Evolutionary conservation across 2,797 vertebrate genomes (phyloP), one percentile per base, ranked within the genome.

Genomic region (Epinephelus coioides): DNA sequence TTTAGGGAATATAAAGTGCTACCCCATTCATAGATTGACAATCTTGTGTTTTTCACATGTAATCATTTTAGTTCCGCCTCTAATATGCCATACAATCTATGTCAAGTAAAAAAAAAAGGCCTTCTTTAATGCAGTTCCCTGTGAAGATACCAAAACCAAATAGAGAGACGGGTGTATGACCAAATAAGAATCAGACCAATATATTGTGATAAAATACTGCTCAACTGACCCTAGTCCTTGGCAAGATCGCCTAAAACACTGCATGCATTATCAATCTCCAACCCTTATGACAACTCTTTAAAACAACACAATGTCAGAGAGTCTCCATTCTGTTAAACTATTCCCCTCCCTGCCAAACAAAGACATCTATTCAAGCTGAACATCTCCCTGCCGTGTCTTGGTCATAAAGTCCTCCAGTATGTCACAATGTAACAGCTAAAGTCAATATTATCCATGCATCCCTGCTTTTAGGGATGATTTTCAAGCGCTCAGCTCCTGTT

Each of bases 361-460:
- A 90, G 80, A 89, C 69, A 1, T 85, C 88, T 65, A 73, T 92
- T 91, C 86, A 91, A 66, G 78, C 51, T 70, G 13, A 60, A 71
- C 23, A 38, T 53, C 44, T 68, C 64, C 63, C 51, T 27, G 47
- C 63, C 8, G 56, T 1, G 56, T 51, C 62, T 47, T 19, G 10
- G 49, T 40, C 80, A 60, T 63, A 69, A 75, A 78, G 65, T 71
- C 50, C 17, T 66, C n/a, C 69, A 51, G 76, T 76, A 76, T 78
- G 78, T 85, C 76, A 82, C 50, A 85, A 72, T 25, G 17, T 2
- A 75, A 65, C 87, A 44, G 82, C 82, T 60, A 69, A 87, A 86
- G 85, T 86, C 82, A 86, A 86, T 75, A 84, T 82, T 69, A 79
- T 81, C 71, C 76, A 51, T 19, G 65, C 60, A 12, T 76, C 68